A percentile compares a stretch with the other conserved stretches of the same genome.
These are phyloP conservation scores for Paramormyrops kingsleyae DNA, from an alignment of 2,113 vertebrate species.

Conservation along the genomic window DNA sequence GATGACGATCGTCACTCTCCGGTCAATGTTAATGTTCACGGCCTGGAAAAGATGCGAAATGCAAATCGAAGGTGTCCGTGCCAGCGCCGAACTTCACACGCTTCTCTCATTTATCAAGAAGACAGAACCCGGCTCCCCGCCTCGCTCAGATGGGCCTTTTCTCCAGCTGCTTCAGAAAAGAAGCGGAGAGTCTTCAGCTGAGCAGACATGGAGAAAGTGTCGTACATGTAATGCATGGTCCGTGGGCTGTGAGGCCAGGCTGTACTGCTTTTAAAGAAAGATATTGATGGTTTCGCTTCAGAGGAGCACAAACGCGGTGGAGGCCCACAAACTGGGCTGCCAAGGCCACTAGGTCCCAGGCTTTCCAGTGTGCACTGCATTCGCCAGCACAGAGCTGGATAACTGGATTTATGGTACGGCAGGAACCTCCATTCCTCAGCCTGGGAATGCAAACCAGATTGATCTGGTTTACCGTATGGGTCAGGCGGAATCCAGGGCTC, in stretches of 20 bases:
- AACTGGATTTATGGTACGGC: constrained; percentile 43
- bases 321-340: constrained; percentile 44
- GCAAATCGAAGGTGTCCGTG: neutral
- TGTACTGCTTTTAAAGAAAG: constrained; percentile 50
- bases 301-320: constrained; percentile 14
- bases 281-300: constrained; percentile 57
- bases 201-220: constrained; percentile 39
- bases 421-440: constrained; percentile 29
- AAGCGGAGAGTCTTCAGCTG: constrained; percentile 42
- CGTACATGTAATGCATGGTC: constrained; percentile 49
- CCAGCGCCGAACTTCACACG: constrained; percentile 23
- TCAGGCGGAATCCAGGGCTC: neutral
- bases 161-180: constrained; percentile 44
- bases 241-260: constrained; percentile 43
- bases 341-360: constrained; percentile 30
- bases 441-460: neutral
- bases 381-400: constrained; percentile 36
- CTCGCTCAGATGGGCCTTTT: constrained; percentile 34
- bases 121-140: constrained; percentile 36
- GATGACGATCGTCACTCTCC: neutral
- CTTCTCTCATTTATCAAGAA: constrained; percentile 24
- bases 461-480: constrained; percentile 19
- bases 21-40: neutral
- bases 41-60: neutral
- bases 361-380: constrained; percentile 29